These are phyloP conservation scores for Nomada hirtipes DNA, from an alignment of 2,888 invertebrate species.

Conservation along the genomic window DNA sequence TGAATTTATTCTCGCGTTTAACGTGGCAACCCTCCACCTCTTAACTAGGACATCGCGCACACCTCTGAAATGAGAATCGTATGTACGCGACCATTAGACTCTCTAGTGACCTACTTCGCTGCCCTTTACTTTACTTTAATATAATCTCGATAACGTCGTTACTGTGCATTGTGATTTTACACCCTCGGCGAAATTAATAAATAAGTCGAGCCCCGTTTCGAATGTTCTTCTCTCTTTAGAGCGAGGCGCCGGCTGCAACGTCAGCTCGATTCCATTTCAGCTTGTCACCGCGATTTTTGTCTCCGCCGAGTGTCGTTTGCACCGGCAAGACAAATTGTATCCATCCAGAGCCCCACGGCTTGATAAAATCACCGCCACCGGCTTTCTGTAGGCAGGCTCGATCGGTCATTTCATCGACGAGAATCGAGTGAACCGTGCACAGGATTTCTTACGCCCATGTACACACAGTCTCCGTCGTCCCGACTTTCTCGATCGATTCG, in stretches of 20 bases:
- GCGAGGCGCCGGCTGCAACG: constrained; percentile 28
- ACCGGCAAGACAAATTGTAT: constrained; percentile 69
- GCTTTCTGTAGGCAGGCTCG: constrained; percentile 46
- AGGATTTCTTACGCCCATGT: constrained; percentile 7
- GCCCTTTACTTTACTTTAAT: constrained; percentile 47
- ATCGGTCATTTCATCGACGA: constrained; percentile 54
- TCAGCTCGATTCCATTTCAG: constrained; percentile 50
- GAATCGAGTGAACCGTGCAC: constrained; percentile 20
- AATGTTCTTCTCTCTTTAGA: not conserved
- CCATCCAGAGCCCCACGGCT: constrained; percentile 29
- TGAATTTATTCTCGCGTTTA: constrained; percentile 4
- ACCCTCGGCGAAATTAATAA: constrained; percentile 18
- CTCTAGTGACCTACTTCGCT: constrained; percentile 41
- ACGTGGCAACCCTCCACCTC: constrained; percentile 1
- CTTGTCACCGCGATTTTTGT: constrained; percentile 63
- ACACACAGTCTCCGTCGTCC: not conserved
- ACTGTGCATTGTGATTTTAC: constrained; percentile 23
- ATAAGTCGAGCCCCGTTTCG: constrained; percentile 14
- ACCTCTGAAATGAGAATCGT: constrained; percentile 39
- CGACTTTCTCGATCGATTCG: constrained; percentile 5
- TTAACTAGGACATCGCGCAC: constrained; percentile 40
- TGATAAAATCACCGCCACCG: constrained; percentile 55
- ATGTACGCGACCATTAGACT: constrained; percentile 34
- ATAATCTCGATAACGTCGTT: constrained; percentile 38
- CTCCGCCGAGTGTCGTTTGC: constrained; percentile 60